Evolutionary conservation across 1,140 invertebrate species (phyloP).

Genomic region (Euwallacea similis): DNA sequence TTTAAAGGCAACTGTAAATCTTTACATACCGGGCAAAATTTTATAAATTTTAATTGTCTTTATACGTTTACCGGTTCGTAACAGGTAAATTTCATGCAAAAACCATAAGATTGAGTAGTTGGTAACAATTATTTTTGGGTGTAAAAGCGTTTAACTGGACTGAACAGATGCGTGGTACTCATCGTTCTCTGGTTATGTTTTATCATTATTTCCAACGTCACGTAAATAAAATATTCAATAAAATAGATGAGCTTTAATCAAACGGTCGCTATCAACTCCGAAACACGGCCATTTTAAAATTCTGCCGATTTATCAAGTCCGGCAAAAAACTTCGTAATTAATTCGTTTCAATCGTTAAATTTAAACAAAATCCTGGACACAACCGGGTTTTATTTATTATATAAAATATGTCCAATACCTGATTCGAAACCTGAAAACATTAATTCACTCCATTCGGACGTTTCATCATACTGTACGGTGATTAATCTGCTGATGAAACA

Average conservation of each 20-base stretch:
- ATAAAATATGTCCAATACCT: conserved; percentile 37
- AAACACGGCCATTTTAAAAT: conserved; percentile 20
- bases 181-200: too few species aligned
- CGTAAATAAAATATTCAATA: background rate
- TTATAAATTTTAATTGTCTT: too few species aligned
- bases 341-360: conserved; percentile 34
- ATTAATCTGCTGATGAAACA: conserved; percentile 39
- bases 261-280: conserved; percentile 14
- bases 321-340: conserved; percentile 32
- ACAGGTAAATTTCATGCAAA: too few species aligned
- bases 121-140: too few species aligned
- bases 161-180: too few species aligned
- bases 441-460: conserved; percentile 37
- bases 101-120: too few species aligned
- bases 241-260: conserved; percentile 1
- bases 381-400: conserved; percentile 35
- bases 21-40: too few species aligned
- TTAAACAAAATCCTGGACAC: conserved; percentile 33
- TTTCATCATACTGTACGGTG: conserved; percentile 38
- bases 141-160: too few species aligned
- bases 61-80: too few species aligned
- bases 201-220: too few species aligned
- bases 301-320: conserved; percentile 24
- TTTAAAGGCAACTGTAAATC: too few species aligned
- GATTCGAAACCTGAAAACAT: conserved; percentile 36